phyloP scores from a whole-genome alignment of 2,113 vertebrate species.

The Pan troglodytes region NHGRI_mPanTro3-v2.1_pri NC_072407.2:47856001-47856500 shows the following conservation, averaged over 20 bases:
- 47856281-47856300: neutral
- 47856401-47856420: neutral
- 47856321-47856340: neutral
- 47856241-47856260: neutral
- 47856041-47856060: neutral
- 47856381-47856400: neutral
- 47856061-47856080: neutral
- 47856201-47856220: neutral
- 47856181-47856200: neutral
- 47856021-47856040: neutral
- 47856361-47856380: neutral
- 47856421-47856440: neutral
- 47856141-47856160: neutral
- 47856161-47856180: neutral
- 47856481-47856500: neutral
- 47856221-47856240: neutral
- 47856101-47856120: neutral
- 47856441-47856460: neutral
- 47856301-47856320: neutral
- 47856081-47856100: neutral
- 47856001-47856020: neutral
- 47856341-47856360: neutral
- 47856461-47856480: neutral
- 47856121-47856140: neutral
- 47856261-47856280: neutral